Conservation (phyloP, 2,797 vertebrate genomes). For the Pseudochaenichthys georgianus region DNA sequence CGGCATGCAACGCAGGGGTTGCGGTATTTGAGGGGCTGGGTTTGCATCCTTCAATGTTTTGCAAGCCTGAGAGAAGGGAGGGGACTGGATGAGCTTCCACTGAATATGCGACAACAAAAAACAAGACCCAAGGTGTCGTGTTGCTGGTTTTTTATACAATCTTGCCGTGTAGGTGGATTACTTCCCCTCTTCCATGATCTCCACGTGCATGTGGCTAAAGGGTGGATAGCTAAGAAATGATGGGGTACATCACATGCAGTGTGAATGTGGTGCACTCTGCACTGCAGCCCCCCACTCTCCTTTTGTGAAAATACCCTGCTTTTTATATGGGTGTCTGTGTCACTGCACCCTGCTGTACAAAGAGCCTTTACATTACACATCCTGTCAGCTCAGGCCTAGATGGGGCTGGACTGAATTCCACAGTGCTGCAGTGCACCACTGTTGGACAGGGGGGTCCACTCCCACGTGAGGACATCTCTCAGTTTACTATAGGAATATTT, state of each 20-base stretch:
- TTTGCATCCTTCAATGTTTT: conserved; percentile 65
- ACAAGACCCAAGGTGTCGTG: conserved; percentile 12
- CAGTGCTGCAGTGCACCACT: conserved; percentile 89
- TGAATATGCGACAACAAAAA: conserved; percentile 74
- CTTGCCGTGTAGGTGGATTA: conserved; percentile 2
- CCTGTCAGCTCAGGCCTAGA: conserved; percentile 51
- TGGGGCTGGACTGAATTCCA: conserved; percentile 73
- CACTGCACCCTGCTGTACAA: conserved; percentile 28
- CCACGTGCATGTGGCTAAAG: background rate
- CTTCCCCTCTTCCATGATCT: background rate
- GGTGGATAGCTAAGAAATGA: background rate
- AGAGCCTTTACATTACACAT: conserved; percentile 35
- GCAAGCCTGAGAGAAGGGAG: conserved; percentile 42
- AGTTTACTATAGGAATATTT: conserved; percentile 17
- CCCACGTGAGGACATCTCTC: conserved; percentile 44
- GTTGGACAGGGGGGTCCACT: conserved; percentile 71
- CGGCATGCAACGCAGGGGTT: conserved; percentile 49
- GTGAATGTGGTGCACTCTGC: background rate
- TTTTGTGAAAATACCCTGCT: background rate
- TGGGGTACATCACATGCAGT: background rate
- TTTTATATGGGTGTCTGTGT: conserved; percentile 22
- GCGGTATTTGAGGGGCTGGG: conserved; percentile 80
- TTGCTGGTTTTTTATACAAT: background rate
- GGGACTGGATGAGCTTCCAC: conserved; percentile 43
- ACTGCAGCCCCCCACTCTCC: background rate